Evolutionary conservation across 2,113 vertebrate genomes (phyloP).

Genomic region (Chaetops frenatus): DNA sequence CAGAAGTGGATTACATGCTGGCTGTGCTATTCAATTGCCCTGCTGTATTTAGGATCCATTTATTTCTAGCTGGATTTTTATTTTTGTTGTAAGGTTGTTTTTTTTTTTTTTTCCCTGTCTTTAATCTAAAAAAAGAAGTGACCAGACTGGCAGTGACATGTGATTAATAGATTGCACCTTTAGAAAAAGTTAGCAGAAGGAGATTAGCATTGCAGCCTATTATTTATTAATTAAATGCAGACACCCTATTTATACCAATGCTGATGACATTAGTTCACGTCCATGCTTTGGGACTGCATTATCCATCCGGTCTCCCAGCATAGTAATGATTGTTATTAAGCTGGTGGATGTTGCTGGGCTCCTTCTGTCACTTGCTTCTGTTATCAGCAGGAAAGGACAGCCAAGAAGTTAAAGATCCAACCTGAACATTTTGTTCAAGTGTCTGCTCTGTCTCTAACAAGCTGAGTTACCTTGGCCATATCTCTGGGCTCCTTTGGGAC

Average conservation of each 20-base stretch:
- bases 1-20: constrained; percentile 35
- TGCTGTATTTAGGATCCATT: constrained; percentile 41
- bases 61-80: neutral
- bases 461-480: neutral
- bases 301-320: neutral
- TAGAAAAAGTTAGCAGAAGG: constrained; percentile 56
- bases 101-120: neutral
- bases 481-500: neutral
- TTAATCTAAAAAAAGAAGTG: constrained; percentile 51
- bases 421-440: neutral
- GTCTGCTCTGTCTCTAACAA: neutral
- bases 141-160: constrained; percentile 47
- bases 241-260: constrained; percentile 49
- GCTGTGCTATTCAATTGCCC: constrained; percentile 8
- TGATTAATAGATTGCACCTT: constrained; percentile 63
- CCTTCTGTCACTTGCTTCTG: neutral
- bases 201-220: constrained; percentile 56
- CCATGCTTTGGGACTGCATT: constrained; percentile 21
- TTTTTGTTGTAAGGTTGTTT: neutral
- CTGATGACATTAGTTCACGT: constrained; percentile 46
- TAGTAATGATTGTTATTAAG: constrained; percentile 14
- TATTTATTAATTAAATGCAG: constrained; percentile 68
- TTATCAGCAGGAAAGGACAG: neutral
- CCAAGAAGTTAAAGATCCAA: neutral
- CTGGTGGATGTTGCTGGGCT: neutral